Evolutionary conservation across 1,140 invertebrate genomes (phyloP).

Genomic region (Leguminivora glycinivorella): DNA sequence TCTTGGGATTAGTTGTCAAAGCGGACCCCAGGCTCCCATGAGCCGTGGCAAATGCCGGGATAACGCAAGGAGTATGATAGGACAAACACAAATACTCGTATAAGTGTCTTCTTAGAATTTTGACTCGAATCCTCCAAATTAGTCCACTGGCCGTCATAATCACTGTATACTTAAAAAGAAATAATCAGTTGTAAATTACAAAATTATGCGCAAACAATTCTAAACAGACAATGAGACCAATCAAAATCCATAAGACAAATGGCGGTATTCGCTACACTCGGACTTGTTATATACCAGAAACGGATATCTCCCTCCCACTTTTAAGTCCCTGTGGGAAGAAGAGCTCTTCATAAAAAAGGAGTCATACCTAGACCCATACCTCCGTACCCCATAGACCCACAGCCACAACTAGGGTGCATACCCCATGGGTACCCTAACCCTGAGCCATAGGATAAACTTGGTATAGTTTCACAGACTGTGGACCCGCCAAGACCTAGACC

Average conservation of each 20-base stretch:
- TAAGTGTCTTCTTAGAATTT: too few relatives aligned
- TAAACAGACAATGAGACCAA: conserved; percentile 1
- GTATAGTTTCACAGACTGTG: not conserved
- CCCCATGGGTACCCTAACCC: not conserved
- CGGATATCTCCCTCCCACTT: not conserved
- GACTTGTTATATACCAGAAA: not conserved
- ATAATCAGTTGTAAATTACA: not conserved
- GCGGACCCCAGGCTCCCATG: too few relatives aligned
- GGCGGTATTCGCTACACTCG: not conserved
- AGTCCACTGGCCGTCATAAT: too few relatives aligned
- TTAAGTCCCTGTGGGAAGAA: conserved; percentile 11
- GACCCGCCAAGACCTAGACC: not conserved
- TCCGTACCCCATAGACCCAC: not conserved
- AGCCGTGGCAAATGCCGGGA: too few relatives aligned
- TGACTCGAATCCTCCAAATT: too few relatives aligned
- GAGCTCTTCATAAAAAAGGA: conserved; percentile 45
- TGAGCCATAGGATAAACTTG: not conserved
- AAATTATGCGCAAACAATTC: not conserved
- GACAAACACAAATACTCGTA: too few relatives aligned
- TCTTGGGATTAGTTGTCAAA: too few relatives aligned
- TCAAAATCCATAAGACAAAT: not conserved
- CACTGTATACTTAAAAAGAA: too few relatives aligned
- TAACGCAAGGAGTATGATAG: too few relatives aligned
- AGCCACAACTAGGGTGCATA: not conserved
- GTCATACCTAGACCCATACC: not conserved